Conservation (phyloP, 2,888 invertebrate genomes). For the Oxycera nigricornis region DNA sequence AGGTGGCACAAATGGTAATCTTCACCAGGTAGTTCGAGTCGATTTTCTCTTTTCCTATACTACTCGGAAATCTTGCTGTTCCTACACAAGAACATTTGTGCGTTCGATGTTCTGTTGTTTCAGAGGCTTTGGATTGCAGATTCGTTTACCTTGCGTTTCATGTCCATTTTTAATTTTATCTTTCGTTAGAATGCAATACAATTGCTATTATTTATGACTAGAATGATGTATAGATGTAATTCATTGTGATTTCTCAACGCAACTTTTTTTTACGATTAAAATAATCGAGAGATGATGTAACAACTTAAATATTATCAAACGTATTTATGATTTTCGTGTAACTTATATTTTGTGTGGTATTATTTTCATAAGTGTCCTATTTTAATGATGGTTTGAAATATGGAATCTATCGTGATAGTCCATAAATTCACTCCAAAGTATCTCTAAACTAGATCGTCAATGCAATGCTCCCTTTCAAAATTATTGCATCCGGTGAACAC, state of each 20-base stretch:
- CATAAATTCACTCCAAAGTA: too few relatives aligned
- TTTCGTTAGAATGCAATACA: neutral
- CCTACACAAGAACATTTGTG: conserved; percentile 8
- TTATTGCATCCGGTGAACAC: neutral
- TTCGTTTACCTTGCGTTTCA: conserved; percentile 11
- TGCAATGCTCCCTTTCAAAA: neutral
- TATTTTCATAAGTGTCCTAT: too few relatives aligned
- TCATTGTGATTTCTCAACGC: too few relatives aligned
- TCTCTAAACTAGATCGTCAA: too few relatives aligned
- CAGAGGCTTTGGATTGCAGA: conserved; percentile 5
- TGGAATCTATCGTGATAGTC: too few relatives aligned
- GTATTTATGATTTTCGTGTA: too few relatives aligned
- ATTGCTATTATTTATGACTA: neutral
- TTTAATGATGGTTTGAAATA: too few relatives aligned
- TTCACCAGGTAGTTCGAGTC: neutral
- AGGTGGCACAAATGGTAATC: conserved; percentile 18
- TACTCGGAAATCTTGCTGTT: neutral
- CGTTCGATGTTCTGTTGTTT: neutral
- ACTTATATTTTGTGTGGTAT: too few relatives aligned
- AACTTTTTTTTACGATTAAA: too few relatives aligned
- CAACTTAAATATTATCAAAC: too few relatives aligned
- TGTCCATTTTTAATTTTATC: neutral
- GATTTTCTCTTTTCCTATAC: neutral
- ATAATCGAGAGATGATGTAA: too few relatives aligned
- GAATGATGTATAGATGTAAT: too few relatives aligned